Evolutionary conservation across 2,888 invertebrate species (phyloP), one percentile per base, ranked within the genome.

Genomic region (Epistrophella euchroma): DNA sequence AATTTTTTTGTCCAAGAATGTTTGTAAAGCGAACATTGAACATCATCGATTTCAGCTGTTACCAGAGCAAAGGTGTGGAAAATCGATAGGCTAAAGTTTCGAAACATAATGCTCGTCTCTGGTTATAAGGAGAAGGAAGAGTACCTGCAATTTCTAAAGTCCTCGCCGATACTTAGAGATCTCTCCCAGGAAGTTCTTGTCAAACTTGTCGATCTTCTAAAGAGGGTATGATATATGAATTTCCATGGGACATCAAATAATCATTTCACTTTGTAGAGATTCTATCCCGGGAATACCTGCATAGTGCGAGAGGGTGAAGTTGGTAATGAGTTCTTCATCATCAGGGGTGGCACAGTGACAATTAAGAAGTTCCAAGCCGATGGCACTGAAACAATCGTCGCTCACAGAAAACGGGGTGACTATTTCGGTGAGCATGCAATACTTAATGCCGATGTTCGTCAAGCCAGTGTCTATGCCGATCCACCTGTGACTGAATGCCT

Each of bases 381-480:
- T 40, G 94, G 93, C 0, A 93, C 94, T 75, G 96, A 96, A 87
- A 93, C 94, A 84, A 93, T 95, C 17, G 95, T 98, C 25, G 95
- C 96, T 10, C 93, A 94, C 11, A 93, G 97, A 25, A 94, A 94
- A 35, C 94, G 95, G 50, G 98, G 98, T 0, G 95, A 97, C 84
- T 98, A 96, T 91, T 98, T 98, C 91, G 98, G 98, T 0, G 98
- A 98, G 90, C 95, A 97, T 90, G 98, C 98, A 0, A 93, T 98
- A 40, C 93, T 97, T 66, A 96, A 96, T 90, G 97, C 97, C 88
- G 97, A 97, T 90, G 95, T 96, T 45, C 93, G 98, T 40, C 96
- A 98, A 66, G 98, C 98, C 9, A 98, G 97, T 88, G 97, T 98
- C 22, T 97, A 97, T 58, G 98, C 98, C 0, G 94, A 97, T 90